Base-by-base conservation (phyloP, 2,113 vertebrate genomes). In the Equus quagga region DNA sequence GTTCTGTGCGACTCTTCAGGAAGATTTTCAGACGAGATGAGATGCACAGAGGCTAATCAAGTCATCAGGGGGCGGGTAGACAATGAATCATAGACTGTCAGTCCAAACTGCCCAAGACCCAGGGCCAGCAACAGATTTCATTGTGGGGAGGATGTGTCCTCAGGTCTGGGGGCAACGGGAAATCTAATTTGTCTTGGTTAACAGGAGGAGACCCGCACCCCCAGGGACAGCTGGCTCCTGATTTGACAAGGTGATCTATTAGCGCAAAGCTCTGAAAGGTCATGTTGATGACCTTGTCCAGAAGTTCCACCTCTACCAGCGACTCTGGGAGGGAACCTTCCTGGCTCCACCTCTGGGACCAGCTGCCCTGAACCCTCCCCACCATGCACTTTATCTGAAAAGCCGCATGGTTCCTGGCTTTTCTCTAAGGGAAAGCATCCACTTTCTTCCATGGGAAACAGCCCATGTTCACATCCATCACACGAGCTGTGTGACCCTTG, bases 201-300 rank as follows among this genome's bases (percentile, higher is more conserved):
- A 73, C 69, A 94, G 90, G 64, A 81, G 46, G 70, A 95, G 83
- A 72, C 82, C 8, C 8, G 7, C 28, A 10, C 7, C 49, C 44
- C 82, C 56, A 24, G 73, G 84, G 73, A 58, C 9, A 1, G 41
- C 72, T 1, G 14, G 73, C 56, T 89, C 41, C 64, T 90, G 93
- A 83, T 65, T 10, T 62, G 92, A 98, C 90, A 92, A 58, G 89
- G 82, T 89, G 73, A 94, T 92, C 97, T 72, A 91, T 95, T 64
- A 85, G 89, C 83, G 26, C 26, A 8, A 85, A 56, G 54, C 78
- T 70, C 9, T 1, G 54, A 72, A 60, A 97, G 96, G 93, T 96
- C 92, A 81, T 5, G 0, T 3, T 6, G 15, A 13, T 18, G 33
- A 51, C 62, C 46, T 36, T 15, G 58, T 44, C 46, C 75, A 31